Percentiles rank a stretch among this genome's conserved stretches.
Evolutionary conservation across 2,888 invertebrate species (phyloP).

Genomic region (Carabus problematicus): DNA sequence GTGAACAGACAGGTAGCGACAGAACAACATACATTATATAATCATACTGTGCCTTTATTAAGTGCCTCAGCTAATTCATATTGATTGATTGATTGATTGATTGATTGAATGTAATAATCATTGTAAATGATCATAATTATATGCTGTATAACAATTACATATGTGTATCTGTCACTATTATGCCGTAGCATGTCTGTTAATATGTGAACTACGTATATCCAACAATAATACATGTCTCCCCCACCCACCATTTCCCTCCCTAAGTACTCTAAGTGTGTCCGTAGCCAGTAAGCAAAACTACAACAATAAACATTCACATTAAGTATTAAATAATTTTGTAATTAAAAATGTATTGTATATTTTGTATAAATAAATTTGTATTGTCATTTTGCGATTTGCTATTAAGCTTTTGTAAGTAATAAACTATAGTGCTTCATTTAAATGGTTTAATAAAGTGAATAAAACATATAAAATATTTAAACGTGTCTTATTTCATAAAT

Average conservation of each 20-base stretch:
- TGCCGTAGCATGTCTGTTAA: too few species aligned
- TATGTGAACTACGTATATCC: too few species aligned
- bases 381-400: slow-evolving; percentile 45
- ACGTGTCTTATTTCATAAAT: too few species aligned
- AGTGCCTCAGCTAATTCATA: slow-evolving; percentile 33
- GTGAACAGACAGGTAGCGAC: slow-evolving; percentile 18
- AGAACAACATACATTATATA: slow-evolving; percentile 24
- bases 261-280: background rate
- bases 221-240: too few species aligned
- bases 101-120: too few species aligned
- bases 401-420: slow-evolving; percentile 56
- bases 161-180: too few species aligned
- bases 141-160: too few species aligned
- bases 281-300: slow-evolving; percentile 1
- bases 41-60: slow-evolving; percentile 30
- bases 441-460: slow-evolving; percentile 42
- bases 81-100: too few species aligned
- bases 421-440: slow-evolving; percentile 55
- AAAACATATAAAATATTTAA: slow-evolving; percentile 10
- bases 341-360: slow-evolving; percentile 38
- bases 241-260: too few species aligned
- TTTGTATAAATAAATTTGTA: slow-evolving; percentile 40
- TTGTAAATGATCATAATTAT: too few species aligned
- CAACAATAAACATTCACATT: slow-evolving; percentile 21
- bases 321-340: slow-evolving; percentile 40